phyloP scores from a whole-genome alignment of 1,140 invertebrate species.

The Cardiocondyla obscurior region DNA sequence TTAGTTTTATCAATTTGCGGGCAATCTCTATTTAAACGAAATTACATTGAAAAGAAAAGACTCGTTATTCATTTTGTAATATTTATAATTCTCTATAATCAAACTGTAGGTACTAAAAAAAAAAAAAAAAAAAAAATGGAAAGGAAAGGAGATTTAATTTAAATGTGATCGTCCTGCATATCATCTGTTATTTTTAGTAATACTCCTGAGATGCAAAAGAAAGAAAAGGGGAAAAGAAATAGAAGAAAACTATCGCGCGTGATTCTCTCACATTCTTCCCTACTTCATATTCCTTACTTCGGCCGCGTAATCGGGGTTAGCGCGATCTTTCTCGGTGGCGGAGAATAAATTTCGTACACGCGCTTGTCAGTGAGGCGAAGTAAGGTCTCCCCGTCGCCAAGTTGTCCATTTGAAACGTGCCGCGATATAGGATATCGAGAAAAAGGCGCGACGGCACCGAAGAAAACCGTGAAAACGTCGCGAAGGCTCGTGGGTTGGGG shows the following conservation, averaged over 20 bases:
- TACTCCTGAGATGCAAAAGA: not conserved
- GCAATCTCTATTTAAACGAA: not conserved
- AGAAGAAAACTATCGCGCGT: too few species aligned
- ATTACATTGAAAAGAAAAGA: not conserved
- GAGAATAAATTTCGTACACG: conserved; percentile 70
- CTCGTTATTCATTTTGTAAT: not conserved
- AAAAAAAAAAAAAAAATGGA: too few species aligned
- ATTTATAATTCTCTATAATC: not conserved
- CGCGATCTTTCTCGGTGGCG: conserved; percentile 57
- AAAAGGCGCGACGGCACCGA: conserved; percentile 50
- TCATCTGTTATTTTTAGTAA: not conserved
- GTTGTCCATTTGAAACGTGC: conserved; percentile 74
- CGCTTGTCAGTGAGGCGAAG: conserved; percentile 58
- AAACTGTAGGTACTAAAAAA: not conserved
- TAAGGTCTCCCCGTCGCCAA: conserved; percentile 70
- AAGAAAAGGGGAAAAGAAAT: not conserved
- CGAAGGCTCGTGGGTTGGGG: not conserved
- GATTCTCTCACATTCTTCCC: not conserved
- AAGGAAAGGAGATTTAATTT: not conserved
- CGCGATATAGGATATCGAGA: conserved; percentile 38
- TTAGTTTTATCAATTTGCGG: not conserved
- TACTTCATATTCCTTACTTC: conserved; percentile 36
- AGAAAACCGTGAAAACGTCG: conserved; percentile 63
- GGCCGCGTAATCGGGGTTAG: conserved; percentile 73
- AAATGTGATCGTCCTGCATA: not conserved